Evolutionary conservation across 1,140 invertebrate species (phyloP), one percentile per base, ranked within the genome.

Genomic region (Papilio helenus): DNA sequence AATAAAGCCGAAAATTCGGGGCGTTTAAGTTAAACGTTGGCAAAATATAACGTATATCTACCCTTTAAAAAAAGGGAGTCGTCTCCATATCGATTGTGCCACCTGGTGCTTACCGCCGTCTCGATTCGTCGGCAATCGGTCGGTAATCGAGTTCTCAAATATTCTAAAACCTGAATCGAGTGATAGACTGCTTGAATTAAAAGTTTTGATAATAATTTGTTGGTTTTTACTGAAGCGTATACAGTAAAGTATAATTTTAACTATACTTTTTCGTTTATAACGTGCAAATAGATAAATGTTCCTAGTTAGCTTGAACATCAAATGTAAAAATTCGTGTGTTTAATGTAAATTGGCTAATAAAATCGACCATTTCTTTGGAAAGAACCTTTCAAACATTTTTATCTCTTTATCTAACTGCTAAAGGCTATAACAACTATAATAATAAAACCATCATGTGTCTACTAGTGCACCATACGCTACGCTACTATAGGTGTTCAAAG

Each of bases 81-180:
- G 86, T 87, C 83, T 87, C 81, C 68, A 79, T 91, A 94, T 93
- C 87, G 92, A 94, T 93, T 94, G 92, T 94, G 88, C 92, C 92
- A 94, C 89, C 89, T 91, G 84, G 92, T 93, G 92, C 92, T 92
- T 90, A 88, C 85, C 92, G 73, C 92, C 83, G 87, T 93, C 90
- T 92, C 87, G 89, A 94, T 91, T 90, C 85, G 86, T 86, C 76
- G 83, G 84, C 84, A 85, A 91, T 90, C 84, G 86, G 86, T 80
- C 80, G 80, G 86, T 84, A 88, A 93, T 93, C 86, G 88, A 91
- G 84, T 87, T 83, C 84, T 86, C 84, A 85, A 91, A 89, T 89
- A 87, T 84, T 90, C 83, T 83, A 86, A 89, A 86, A 78, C 82
- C 81, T 83, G 72, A 72, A 80, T 82, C 80, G 46, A 84, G 76